Conservation (phyloP, 1,140 invertebrate genomes). For the Lordiphosa mommai region DNA sequence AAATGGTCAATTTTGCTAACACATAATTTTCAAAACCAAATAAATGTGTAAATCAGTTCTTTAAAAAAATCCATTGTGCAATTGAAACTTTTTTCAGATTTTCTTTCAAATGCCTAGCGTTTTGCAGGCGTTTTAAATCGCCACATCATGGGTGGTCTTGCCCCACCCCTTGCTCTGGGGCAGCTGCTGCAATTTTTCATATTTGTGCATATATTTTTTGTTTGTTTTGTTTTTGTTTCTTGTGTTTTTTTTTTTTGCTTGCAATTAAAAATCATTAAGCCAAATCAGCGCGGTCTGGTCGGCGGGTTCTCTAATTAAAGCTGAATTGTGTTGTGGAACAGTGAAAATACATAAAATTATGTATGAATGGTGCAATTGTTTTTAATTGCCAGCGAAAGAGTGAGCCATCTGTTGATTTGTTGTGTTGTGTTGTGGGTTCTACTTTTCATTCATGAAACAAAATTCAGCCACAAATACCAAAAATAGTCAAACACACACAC, state of each 20-base stretch:
- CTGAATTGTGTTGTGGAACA: conserved; percentile 38
- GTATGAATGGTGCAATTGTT: conserved; percentile 61
- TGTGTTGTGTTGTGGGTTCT: background rate
- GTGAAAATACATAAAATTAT: conserved; percentile 24
- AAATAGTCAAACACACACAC: conserved; percentile 27
- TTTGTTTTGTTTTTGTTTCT: conserved; percentile 3
- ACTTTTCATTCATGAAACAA: conserved; percentile 51
- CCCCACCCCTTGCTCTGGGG: background rate
- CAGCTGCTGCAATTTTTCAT: conserved; percentile 39
- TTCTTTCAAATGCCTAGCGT: background rate
- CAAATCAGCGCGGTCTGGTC: conserved; percentile 61
- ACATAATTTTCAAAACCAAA: too few relatives aligned
- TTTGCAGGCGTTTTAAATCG: conserved; percentile 15
- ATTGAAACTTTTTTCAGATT: background rate
- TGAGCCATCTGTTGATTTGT: conserved; percentile 32
- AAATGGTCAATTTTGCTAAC: too few relatives aligned
- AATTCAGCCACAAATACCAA: conserved; percentile 18
- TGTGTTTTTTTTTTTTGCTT: conserved; percentile 35
- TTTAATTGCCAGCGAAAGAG: conserved; percentile 41
- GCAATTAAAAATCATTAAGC: conserved; percentile 70
- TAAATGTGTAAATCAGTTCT: too few relatives aligned
- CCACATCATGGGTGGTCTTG: conserved; percentile 35
- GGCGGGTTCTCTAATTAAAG: conserved; percentile 60
- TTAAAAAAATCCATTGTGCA: too few relatives aligned
- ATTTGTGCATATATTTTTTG: conserved; percentile 1